A percentile compares a stretch with the other conserved stretches of the same genome.
phyloP scores from a whole-genome alignment of 2,113 vertebrate species.

The Entosphenus tridentatus region DNA sequence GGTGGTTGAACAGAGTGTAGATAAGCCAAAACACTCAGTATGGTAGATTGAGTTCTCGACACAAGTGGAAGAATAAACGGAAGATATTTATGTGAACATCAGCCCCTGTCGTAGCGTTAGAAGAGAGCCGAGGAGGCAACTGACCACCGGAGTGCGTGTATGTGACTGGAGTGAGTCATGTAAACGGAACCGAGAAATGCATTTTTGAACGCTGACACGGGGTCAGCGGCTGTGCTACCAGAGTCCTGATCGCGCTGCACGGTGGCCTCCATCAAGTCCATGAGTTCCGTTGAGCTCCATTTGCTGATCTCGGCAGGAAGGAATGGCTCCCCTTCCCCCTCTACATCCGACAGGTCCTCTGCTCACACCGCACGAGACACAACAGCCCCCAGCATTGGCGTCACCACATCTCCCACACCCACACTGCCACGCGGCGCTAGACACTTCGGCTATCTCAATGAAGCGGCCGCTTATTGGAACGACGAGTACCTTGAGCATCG shows the following conservation, averaged over 20 bases:
- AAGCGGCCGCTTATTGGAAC: no score
- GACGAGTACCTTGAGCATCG: conserved; percentile 54
- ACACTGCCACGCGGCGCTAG: background rate
- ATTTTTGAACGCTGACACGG: background rate
- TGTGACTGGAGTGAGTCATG: background rate
- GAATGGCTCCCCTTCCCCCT: conserved; percentile 27
- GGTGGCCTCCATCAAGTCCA: conserved; percentile 64
- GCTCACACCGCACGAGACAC: conserved; percentile 7
- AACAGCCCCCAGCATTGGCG: background rate
- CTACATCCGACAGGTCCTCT: conserved; percentile 58
- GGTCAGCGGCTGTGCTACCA: conserved; percentile 19
- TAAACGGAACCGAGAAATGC: conserved; percentile 2
- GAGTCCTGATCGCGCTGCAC: conserved; percentile 34
- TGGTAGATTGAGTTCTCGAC: no score
- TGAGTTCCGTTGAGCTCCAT: conserved; percentile 80
- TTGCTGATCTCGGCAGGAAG: conserved; percentile 70
- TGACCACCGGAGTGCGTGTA: no score
- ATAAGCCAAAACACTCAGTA: no score
- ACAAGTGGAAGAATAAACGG: no score
- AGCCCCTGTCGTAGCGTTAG: no score
- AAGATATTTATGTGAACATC: no score
- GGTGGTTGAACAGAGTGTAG: no score
- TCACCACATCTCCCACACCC: no score
- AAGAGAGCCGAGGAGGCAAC: no score
- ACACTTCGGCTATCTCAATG: background rate